Conservation (phyloP, 2,113 vertebrate species). For the Corythornis madagascariensis region DNA sequence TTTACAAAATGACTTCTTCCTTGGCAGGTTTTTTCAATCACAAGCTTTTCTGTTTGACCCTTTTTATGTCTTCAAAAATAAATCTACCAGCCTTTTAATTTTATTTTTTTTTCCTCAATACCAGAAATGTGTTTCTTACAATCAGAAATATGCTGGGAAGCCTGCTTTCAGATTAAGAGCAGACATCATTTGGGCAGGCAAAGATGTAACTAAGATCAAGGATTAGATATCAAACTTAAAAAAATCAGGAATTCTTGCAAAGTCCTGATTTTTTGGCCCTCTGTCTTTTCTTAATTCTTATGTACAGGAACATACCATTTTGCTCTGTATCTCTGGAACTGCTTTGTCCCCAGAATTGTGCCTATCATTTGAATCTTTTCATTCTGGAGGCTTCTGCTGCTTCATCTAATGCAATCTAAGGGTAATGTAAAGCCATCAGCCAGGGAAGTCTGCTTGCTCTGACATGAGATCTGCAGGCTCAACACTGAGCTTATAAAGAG, state of each 20-base stretch:
- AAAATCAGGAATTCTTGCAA: not conserved
- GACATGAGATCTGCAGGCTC: not conserved
- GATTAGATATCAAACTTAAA: not conserved
- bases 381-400: not conserved
- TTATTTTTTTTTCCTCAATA: not conserved
- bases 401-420: not conserved
- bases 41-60: not conserved
- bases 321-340: not conserved
- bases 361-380: not conserved
- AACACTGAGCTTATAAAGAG: not conserved
- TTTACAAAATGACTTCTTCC: not conserved
- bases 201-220: not conserved
- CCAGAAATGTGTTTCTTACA: not conserved
- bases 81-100: not conserved
- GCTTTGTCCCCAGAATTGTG: not conserved
- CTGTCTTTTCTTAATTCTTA: not conserved
- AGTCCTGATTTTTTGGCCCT: not conserved
- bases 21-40: conserved; percentile 6
- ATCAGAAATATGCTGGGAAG: not conserved
- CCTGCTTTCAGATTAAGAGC: not conserved
- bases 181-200: not conserved
- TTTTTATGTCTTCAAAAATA: not conserved
- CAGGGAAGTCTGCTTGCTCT: not conserved
- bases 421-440: not conserved
- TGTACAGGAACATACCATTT: not conserved